Percentiles rank a stretch among this genome's conserved stretches.
Conservation (phyloP, 1,140 invertebrate genomes). For the Himalopsyche phryganea region DNA sequence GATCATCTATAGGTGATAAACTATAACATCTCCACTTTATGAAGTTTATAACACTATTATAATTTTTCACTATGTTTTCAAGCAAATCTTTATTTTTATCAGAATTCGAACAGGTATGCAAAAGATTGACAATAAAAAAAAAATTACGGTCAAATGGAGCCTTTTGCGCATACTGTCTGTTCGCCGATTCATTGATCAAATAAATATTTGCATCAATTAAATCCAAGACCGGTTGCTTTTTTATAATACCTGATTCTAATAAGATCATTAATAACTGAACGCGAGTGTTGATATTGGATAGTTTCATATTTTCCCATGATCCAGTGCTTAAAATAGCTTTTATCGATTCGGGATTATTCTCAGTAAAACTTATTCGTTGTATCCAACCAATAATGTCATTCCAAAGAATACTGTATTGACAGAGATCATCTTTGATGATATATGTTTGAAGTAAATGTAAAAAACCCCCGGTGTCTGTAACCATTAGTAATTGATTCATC, state of each 20-base stretch:
- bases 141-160: constrained; percentile 22
- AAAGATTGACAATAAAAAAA: constrained; percentile 14
- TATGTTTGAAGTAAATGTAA: constrained; percentile 4
- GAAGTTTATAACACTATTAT: constrained; percentile 12
- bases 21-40: constrained; percentile 12
- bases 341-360: too few species aligned
- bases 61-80: neutral
- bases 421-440: neutral
- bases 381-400: constrained; percentile 13
- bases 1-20: constrained; percentile 5
- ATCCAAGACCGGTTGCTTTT: constrained; percentile 1
- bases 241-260: constrained; percentile 14
- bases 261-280: neutral
- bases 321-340: too few species aligned
- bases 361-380: constrained; percentile 3
- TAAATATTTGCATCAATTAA: constrained; percentile 6
- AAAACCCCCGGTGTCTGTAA: constrained; percentile 1
- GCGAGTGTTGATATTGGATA: too few species aligned
- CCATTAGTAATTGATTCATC: neutral
- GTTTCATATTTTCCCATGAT: too few species aligned
- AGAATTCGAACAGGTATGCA: neutral
- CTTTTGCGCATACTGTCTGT: constrained; percentile 19
- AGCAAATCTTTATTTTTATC: neutral
- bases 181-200: constrained; percentile 19
- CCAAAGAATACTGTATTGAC: constrained; percentile 9